Percentiles rank a stretch among this genome's conserved stretches.
These are phyloP conservation scores for Bufotes viridis DNA, from an alignment of 2,797 vertebrate species.

Conservation along the genomic window DNA sequence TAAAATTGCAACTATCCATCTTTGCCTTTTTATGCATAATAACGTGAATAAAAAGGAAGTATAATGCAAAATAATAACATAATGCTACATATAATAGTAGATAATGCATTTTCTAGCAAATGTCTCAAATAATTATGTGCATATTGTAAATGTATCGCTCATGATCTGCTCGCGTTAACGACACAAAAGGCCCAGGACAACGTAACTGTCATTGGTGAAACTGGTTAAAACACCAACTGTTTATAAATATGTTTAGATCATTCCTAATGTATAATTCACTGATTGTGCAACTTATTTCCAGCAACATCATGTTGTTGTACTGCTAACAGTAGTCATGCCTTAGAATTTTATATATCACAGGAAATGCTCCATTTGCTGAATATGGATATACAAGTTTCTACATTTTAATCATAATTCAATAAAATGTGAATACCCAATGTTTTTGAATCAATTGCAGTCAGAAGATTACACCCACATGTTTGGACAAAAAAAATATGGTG, in stretches of 20 bases:
- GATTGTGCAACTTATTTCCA: neutral
- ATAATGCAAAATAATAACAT: slow-evolving; percentile 43
- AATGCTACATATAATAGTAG: slow-evolving; percentile 19
- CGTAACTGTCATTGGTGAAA: slow-evolving; percentile 5
- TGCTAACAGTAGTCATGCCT: neutral
- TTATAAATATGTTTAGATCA: slow-evolving; percentile 22
- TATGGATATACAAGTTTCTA: neutral
- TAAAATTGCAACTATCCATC: slow-evolving; percentile 24
- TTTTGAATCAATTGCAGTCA: neutral
- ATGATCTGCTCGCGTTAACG: slow-evolving; percentile 19
- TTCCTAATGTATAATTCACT: neutral
- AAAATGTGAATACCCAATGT: neutral
- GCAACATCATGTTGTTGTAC: neutral
- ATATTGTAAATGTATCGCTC: slow-evolving; percentile 13
- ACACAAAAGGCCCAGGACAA: neutral
- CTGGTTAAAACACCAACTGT: neutral
- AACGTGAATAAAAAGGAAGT: slow-evolving; percentile 16
- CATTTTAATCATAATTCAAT: neutral
- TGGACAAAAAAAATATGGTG: no score
- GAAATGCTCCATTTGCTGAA: neutral
- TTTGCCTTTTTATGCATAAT: slow-evolving; percentile 28
- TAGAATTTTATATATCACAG: neutral
- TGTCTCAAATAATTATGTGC: slow-evolving; percentile 26
- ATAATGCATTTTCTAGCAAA: slow-evolving; percentile 25
- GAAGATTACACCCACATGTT: no score